These are phyloP conservation scores for Adelosebastes latens DNA, from an alignment of 2,797 vertebrate genomes.

Conservation along the genomic window DNA sequence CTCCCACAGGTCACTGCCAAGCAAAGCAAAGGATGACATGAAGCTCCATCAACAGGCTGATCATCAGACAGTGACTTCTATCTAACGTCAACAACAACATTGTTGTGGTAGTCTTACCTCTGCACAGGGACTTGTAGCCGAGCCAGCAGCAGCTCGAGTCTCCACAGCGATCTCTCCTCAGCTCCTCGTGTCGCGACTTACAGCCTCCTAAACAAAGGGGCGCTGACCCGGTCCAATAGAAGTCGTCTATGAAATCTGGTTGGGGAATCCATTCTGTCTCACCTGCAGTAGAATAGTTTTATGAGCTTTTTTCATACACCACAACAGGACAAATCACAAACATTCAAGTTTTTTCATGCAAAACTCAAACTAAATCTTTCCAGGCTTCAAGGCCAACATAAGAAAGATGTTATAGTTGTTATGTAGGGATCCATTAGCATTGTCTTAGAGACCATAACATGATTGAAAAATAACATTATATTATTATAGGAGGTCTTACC, in stretches of 20 bases:
- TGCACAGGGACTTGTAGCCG: constrained; percentile 87
- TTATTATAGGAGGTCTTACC: constrained; percentile 65
- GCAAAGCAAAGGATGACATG: not conserved
- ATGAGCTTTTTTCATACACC: not conserved
- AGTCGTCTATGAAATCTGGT: constrained; percentile 63
- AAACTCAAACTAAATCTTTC: not conserved
- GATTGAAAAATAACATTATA: not conserved
- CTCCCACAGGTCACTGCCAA: constrained; percentile 86
- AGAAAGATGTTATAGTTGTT: not conserved
- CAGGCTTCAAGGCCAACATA: not conserved
- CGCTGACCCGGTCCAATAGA: constrained; percentile 87
- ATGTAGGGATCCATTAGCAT: not conserved
- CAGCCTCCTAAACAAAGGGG: constrained; percentile 87
- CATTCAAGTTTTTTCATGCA: not conserved
- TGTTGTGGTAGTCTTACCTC: constrained; percentile 69
- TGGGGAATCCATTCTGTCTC: constrained; percentile 57
- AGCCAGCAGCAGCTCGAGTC: constrained; percentile 89
- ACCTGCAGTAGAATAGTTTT: constrained; percentile 47
- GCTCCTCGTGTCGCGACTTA: constrained; percentile 81
- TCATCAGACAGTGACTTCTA: not conserved
- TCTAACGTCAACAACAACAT: not conserved
- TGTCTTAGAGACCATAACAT: not conserved
- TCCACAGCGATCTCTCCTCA: constrained; percentile 87
- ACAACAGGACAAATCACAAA: not conserved
- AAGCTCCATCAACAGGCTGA: not conserved